A percentile compares a stretch with the other conserved stretches of the same genome.
Conservation (phyloP, 2,888 invertebrate genomes). For the Germaria angustata region DNA sequence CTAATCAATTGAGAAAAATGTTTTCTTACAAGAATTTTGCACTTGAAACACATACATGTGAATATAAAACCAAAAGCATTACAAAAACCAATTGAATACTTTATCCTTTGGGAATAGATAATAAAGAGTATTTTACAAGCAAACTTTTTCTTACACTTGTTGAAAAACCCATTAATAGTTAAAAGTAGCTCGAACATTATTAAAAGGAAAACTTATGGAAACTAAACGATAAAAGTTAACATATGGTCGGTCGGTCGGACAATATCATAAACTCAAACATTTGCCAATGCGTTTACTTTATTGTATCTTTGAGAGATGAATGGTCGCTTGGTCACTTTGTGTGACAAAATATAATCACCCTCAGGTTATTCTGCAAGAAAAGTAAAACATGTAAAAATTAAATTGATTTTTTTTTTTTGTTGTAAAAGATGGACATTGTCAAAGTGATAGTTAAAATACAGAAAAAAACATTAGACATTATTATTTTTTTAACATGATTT, state of each 20-base stretch:
- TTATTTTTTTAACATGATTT: conserved; percentile 37
- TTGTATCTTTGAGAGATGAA: conserved; percentile 14
- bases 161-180: conserved; percentile 25
- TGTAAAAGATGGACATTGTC: neutral
- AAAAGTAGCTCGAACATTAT: conserved; percentile 45
- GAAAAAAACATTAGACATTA: neutral
- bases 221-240: conserved; percentile 58
- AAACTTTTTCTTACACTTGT: conserved; percentile 54
- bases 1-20: too few species aligned
- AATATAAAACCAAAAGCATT: too few species aligned
- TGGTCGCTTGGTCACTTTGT: conserved; percentile 1
- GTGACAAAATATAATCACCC: conserved; percentile 57
- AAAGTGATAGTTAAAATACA: conserved; percentile 17
- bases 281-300: conserved; percentile 16
- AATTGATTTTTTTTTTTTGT: conserved; percentile 56
- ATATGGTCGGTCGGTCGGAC: conserved; percentile 52
- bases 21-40: too few species aligned
- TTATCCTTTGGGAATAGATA: conserved; percentile 23
- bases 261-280: conserved; percentile 7
- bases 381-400: conserved; percentile 57
- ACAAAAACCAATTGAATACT: neutral
- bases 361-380: conserved; percentile 19
- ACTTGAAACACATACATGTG: too few species aligned
- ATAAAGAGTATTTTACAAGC: conserved; percentile 23
- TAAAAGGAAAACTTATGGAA: conserved; percentile 43